These are phyloP conservation scores for Chalcis sispes DNA, from an alignment of 2,888 invertebrate genomes.

Conservation along the genomic window DNA sequence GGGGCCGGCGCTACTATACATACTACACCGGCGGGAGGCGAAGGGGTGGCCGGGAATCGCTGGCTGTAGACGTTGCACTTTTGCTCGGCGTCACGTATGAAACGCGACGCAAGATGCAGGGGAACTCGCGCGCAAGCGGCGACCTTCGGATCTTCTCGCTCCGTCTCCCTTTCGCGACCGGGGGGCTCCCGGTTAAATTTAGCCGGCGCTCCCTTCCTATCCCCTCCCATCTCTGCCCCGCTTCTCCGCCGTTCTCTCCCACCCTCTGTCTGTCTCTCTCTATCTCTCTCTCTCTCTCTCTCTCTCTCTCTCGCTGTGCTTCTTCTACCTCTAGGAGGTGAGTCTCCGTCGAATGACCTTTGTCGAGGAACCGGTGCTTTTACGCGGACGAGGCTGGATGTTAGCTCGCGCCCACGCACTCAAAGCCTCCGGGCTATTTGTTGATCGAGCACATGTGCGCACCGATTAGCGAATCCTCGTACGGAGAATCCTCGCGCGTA, in stretches of 20 bases:
- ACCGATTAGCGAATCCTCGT: too few relatives aligned
- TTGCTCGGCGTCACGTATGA: not conserved
- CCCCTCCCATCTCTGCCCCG: not conserved
- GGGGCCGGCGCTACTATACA: not conserved
- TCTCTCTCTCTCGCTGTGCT: not conserved
- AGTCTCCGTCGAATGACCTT: too few relatives aligned
- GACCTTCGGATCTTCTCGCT: too few relatives aligned
- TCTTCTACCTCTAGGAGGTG: not conserved
- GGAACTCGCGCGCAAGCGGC: conserved; percentile 11
- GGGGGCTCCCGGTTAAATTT: conserved; percentile 10
- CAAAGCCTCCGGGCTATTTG: too few relatives aligned
- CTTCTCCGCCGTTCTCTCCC: not conserved
- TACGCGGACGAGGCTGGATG: too few relatives aligned
- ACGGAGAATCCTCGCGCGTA: too few relatives aligned
- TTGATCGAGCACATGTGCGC: too few relatives aligned
- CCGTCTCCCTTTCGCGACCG: too few relatives aligned
- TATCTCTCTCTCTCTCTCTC: not conserved
- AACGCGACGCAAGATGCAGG: not conserved
- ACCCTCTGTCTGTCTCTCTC: not conserved
- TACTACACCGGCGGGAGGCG: not conserved
- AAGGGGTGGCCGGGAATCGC: too few relatives aligned
- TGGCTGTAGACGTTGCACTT: conserved; percentile 12
- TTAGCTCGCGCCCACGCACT: too few relatives aligned
- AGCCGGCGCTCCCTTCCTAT: not conserved
- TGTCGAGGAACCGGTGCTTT: too few relatives aligned